Base-by-base conservation (phyloP, 35 echinoderm and acorn worm genomes). In the Apostichopus japonicus region DNA sequence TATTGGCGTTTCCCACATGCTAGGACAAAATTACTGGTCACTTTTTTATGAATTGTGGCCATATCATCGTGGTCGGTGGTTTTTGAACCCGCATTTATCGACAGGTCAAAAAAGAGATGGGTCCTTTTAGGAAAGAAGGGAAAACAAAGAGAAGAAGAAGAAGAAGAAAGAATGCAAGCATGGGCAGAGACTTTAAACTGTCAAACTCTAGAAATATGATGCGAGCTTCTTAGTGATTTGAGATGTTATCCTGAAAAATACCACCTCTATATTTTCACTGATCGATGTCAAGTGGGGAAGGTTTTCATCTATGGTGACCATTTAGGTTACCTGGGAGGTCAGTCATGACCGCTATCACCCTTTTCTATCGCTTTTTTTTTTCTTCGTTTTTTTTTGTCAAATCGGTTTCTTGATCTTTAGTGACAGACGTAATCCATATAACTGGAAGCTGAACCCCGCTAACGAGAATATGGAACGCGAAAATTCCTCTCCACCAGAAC, bases 401-500 rank as follows among this genome's bases (percentile, higher is more conserved):
- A 67, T 67, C 19, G 63, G 19, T 67, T 67, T 67, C 63, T 11
- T 10, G 63, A 67, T 67, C 63, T 67, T 67, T 55, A 83, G 33
- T 83, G 79, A 83, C 79, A 83, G 79, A 83, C 51, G 51, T 33
- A 83, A 83, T 83, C 79, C 79, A 83, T 83, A 54, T 53, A 83
- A 83, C 63, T 15, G 63, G 33, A 44, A 44, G 33, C 2, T 44
- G 33, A 44, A 44, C 33, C 33, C 33, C 33, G 33, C 33, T 44
- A 44, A 44, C 33, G 33, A 44, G 33, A 44, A 44, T 44, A 44
- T 44, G 33, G 33, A 44, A 44, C 33, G 33, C 33, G 33, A 44
- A 44, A 44, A 44, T 44, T 44, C 33, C 33, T 44, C 33, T 44
- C 33, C 33, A 44, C 33, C 33, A 44, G 33, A 44, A 3, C 33